phyloP scores from a whole-genome alignment of 2,797 vertebrate genomes.

The Vipera ursinii region DNA sequence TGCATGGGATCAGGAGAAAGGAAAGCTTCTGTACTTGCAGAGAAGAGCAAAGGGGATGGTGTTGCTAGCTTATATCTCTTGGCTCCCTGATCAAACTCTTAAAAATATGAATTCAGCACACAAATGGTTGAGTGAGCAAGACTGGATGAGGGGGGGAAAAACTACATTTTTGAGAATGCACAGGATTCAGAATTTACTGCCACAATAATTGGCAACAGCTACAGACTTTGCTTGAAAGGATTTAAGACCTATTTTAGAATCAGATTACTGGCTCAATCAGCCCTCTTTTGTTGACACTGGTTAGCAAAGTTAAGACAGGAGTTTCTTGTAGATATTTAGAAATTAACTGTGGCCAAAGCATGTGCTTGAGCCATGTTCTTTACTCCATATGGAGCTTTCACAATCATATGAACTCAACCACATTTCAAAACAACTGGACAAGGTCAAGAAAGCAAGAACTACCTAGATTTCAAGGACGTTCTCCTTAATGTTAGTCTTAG shows the following conservation, averaged over 20 bases:
- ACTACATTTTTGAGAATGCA: background rate
- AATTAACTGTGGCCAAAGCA: background rate
- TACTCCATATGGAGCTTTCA: background rate
- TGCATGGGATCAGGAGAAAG: background rate
- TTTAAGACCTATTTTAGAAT: background rate
- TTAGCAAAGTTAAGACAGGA: background rate
- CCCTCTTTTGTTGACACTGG: background rate
- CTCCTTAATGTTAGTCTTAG: background rate
- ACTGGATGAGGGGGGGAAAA: too few species aligned
- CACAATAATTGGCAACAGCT: background rate
- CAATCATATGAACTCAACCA: background rate
- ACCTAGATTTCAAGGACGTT: background rate
- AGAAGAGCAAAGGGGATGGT: background rate
- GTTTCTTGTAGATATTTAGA: background rate
- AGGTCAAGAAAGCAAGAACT: background rate
- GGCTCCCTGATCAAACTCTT: background rate
- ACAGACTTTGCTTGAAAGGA: background rate
- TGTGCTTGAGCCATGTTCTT: background rate
- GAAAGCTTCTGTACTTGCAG: background rate
- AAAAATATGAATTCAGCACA: background rate
- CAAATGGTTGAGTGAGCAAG: background rate
- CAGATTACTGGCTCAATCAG: background rate
- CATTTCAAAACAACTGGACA: background rate
- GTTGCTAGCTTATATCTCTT: background rate
- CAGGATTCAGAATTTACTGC: background rate